phyloP scores from a whole-genome alignment of 2,797 vertebrate genomes.

The Pagetopsis macropterus region DNA sequence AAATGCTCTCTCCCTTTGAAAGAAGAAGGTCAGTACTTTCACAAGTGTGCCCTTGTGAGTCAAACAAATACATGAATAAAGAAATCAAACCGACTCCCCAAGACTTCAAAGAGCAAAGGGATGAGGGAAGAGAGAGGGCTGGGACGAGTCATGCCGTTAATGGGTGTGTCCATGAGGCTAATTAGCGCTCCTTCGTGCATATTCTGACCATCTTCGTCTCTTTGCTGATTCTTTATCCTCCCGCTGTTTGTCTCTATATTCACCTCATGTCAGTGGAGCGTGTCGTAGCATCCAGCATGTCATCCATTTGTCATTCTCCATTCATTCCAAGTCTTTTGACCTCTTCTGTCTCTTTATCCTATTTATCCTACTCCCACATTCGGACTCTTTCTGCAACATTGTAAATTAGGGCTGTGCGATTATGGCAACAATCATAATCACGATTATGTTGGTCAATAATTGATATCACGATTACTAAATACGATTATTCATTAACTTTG shows the following conservation, averaged over 20 bases:
- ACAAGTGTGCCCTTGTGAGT: conserved; percentile 45
- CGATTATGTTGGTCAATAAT: too few species aligned
- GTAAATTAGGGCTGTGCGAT: too few species aligned
- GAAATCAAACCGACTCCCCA: conserved; percentile 67
- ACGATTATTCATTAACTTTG: too few species aligned
- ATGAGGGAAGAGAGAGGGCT: conserved; percentile 39
- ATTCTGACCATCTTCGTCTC: conserved; percentile 45
- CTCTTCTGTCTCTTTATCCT: conserved; percentile 1
- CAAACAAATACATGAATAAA: conserved; percentile 67
- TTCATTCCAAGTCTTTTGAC: conserved; percentile 1
- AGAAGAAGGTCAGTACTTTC: conserved; percentile 72
- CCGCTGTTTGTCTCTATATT: conserved; percentile 7
- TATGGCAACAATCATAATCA: too few species aligned
- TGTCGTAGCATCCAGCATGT: conserved; percentile 3
- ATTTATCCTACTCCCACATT: neutral
- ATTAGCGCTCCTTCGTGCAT: conserved; percentile 66
- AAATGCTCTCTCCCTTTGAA: conserved; percentile 56
- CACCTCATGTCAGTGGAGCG: conserved; percentile 17
- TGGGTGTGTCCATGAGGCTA: conserved; percentile 69
- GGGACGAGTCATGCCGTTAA: conserved; percentile 67
- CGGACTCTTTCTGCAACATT: conserved; percentile 1
- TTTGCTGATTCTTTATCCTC: neutral
- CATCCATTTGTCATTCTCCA: conserved; percentile 1
- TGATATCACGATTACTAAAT: too few species aligned
- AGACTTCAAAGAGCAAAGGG: conserved; percentile 68